A percentile compares a stretch with the other conserved stretches of the same genome.
Evolutionary conservation across 2,797 vertebrate species (phyloP).

Genomic region (Neosilurus mollespiculum): DNA sequence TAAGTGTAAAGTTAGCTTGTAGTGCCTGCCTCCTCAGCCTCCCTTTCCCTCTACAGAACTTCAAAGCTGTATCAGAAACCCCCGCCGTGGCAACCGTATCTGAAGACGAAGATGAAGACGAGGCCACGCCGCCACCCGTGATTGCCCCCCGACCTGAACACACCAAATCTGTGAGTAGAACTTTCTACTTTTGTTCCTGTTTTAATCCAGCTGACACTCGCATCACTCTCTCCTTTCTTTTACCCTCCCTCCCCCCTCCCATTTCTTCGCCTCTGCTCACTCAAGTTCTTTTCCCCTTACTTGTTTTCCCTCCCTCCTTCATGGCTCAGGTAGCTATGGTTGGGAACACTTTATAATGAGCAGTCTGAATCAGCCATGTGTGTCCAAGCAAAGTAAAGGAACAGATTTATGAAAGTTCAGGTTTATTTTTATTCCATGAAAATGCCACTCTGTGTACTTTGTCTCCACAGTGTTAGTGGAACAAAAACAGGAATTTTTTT

Average conservation of each 20-base stretch:
- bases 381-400: constrained; percentile 32
- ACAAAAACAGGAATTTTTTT: neutral
- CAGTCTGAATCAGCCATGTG: constrained; percentile 7
- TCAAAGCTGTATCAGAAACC: constrained; percentile 87
- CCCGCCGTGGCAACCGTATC: constrained; percentile 87
- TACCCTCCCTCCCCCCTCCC: neutral
- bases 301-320: neutral
- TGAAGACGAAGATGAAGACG: constrained; percentile 87
- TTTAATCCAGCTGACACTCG: neutral
- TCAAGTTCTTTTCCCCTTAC: neutral
- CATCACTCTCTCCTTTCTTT: neutral
- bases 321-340: constrained; percentile 13
- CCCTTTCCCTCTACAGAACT: constrained; percentile 71
- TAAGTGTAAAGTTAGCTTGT: constrained; percentile 16
- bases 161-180: constrained; percentile 89
- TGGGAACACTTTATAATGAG: constrained; percentile 24
- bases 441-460: neutral
- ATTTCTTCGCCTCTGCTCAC: neutral
- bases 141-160: constrained; percentile 92
- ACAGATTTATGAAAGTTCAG: constrained; percentile 28
- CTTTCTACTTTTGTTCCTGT: constrained; percentile 2
- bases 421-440: constrained; percentile 12
- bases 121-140: constrained; percentile 84
- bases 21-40: constrained; percentile 48
- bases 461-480: neutral